Evolutionary conservation across 2,113 vertebrate species (phyloP), one percentile per base, ranked within the genome.

Genomic region (Oreochromis spilurus): DNA sequence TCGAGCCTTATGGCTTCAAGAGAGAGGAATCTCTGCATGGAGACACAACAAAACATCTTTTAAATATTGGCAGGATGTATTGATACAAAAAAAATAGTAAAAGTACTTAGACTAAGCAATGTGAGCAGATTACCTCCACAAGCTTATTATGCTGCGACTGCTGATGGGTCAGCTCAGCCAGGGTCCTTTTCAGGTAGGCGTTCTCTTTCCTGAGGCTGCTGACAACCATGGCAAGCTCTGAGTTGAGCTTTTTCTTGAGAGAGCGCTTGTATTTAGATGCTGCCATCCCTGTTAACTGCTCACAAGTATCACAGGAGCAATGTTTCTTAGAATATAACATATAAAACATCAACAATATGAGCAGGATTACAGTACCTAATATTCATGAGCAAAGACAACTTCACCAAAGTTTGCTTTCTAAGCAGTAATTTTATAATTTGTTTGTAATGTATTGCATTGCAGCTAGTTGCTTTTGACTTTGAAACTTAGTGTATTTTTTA

Each of bases 11-110:
- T 89, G 13, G 95, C 96, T 95, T 97, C 95, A 83, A 97, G 94
- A 9, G 87, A 91, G 89, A 96, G 90, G 84, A 98, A 97, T 96
- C 94, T 97, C 97, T 98, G 95, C 38, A 14, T 82, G 67, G 4
- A 89, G 7, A 87, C 21, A 84, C 2, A 29, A 3, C 67, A 79
- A 40, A 58, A 9, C 29, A 7, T 60, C 2, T 3, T 67, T 82
- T 79, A 24, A 60, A 38, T 19, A 53, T 26, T 48, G 17, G 5
- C 16, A 5, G 58, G 9, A 19, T 38, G 11, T 7, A 40, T 38
- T 75, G 52, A 87, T 72, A 24, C 4, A 70, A 36, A 36, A 24
- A 24, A 34, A 21, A 36, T 0, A 24, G 4, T 9, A 57, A 24
- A 17, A 11, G 29, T 29, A 48, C 50, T n/a, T 65, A 19, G 57